Conservation (phyloP, 2,797 vertebrate species). For the Phaenicophaeus curvirostris region DNA sequence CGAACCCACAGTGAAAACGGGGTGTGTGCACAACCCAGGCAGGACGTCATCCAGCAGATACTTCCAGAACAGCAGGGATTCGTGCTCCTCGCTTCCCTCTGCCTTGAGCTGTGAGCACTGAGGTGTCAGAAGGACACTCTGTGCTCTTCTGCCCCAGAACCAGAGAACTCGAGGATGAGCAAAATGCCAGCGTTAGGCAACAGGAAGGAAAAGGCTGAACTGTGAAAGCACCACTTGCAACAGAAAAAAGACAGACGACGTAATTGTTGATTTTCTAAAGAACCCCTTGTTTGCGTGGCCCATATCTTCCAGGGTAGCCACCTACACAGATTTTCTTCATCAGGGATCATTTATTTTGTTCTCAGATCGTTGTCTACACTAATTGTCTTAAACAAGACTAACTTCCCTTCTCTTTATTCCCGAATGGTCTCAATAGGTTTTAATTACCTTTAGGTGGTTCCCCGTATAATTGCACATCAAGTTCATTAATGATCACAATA, state of each 20-base stretch:
- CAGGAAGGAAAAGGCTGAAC: neutral
- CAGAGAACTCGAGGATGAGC: neutral
- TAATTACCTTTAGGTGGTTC: conserved; percentile 81
- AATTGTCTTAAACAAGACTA: conserved; percentile 80
- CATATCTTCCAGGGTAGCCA: conserved; percentile 56
- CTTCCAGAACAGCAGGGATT: neutral
- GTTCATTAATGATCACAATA: conserved; percentile 79
- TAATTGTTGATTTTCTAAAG: conserved; percentile 51
- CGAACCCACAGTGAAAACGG: neutral
- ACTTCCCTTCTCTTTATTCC: conserved; percentile 79
- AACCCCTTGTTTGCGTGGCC: conserved; percentile 47
- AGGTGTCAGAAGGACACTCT: neutral
- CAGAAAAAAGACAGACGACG: conserved; percentile 2
- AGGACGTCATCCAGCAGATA: neutral
- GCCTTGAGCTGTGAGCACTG: neutral
- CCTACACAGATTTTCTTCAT: conserved; percentile 72
- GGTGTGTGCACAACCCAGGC: neutral
- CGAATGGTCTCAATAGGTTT: conserved; percentile 69
- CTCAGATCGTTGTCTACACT: conserved; percentile 76
- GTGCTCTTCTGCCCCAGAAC: neutral
- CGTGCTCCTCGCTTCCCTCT: neutral
- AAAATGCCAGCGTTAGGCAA: neutral
- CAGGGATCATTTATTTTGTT: conserved; percentile 75
- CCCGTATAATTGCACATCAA: conserved; percentile 59
- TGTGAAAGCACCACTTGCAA: conserved; percentile 21